Conservation (phyloP, 2,888 invertebrate species). For the Troides oblongomaculatus region DNA sequence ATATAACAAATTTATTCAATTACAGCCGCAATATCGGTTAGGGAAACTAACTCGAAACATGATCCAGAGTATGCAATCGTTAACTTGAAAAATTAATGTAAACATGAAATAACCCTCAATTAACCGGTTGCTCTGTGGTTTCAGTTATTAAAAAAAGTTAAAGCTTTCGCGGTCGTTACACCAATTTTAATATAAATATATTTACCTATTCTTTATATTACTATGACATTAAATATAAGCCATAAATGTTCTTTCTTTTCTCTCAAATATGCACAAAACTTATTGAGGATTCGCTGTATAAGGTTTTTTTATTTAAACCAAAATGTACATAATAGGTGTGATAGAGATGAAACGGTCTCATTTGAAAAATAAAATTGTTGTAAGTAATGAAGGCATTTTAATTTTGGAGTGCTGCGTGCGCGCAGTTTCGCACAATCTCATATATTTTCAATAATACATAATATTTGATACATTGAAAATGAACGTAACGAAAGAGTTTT, state of each 20-base stretch:
- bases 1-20: neutral
- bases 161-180: neutral
- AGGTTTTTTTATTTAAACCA: slow-evolving; percentile 79
- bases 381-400: slow-evolving; percentile 52
- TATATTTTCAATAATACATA: neutral
- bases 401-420: neutral
- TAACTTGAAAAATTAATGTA: too few species aligned
- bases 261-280: slow-evolving; percentile 78
- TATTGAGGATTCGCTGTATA: slow-evolving; percentile 70
- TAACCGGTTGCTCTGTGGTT: neutral
- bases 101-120: too few species aligned
- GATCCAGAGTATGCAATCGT: too few species aligned
- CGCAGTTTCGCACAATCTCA: neutral
- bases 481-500: too few species aligned
- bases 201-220: slow-evolving; percentile 60
- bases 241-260: slow-evolving; percentile 61
- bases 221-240: slow-evolving; percentile 64
- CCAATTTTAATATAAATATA: neutral
- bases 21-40: neutral
- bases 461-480: too few species aligned
- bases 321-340: slow-evolving; percentile 79
- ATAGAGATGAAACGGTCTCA: slow-evolving; percentile 80
- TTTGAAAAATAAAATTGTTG: slow-evolving; percentile 77
- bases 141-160: neutral
- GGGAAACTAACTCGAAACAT: too few species aligned